phyloP scores from a whole-genome alignment of 2,113 vertebrate genomes.

The Octodon degus region DNA sequence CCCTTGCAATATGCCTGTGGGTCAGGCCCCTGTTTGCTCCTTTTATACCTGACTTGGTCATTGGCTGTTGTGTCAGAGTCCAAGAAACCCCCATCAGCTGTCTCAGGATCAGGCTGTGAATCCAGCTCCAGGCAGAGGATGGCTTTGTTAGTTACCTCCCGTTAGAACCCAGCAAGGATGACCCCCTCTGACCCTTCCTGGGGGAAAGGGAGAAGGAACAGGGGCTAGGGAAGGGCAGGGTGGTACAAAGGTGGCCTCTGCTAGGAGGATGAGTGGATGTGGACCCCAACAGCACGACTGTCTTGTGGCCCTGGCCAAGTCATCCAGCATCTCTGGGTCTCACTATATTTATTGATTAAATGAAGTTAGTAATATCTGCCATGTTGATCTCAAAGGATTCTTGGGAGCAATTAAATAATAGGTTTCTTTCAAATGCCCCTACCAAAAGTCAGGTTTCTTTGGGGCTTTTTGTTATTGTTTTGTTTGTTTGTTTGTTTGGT shows the following conservation, averaged over 20 bases:
- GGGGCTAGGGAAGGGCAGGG: neutral
- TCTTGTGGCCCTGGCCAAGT: neutral
- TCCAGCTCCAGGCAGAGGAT: neutral
- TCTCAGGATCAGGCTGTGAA: neutral
- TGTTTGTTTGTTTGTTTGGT: too few species aligned
- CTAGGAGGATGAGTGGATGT: neutral
- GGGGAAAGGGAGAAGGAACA: neutral
- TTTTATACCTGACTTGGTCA: neutral
- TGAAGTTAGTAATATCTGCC: neutral
- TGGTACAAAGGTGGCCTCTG: too few species aligned
- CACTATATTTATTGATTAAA: neutral
- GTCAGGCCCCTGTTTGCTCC: neutral
- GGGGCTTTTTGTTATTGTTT: too few species aligned
- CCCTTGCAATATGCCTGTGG: neutral
- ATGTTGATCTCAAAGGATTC: neutral
- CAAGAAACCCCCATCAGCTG: neutral
- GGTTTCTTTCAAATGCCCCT: neutral
- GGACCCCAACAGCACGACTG: neutral
- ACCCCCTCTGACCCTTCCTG: neutral
- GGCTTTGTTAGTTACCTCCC: neutral
- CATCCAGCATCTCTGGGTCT: neutral
- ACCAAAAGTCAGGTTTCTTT: neutral
- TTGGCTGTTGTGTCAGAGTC: neutral
- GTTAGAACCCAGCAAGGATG: neutral
- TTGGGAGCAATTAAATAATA: neutral